These are phyloP conservation scores for Lonchura striata DNA, from an alignment of 2,113 vertebrate species.

Conservation along the genomic window DNA sequence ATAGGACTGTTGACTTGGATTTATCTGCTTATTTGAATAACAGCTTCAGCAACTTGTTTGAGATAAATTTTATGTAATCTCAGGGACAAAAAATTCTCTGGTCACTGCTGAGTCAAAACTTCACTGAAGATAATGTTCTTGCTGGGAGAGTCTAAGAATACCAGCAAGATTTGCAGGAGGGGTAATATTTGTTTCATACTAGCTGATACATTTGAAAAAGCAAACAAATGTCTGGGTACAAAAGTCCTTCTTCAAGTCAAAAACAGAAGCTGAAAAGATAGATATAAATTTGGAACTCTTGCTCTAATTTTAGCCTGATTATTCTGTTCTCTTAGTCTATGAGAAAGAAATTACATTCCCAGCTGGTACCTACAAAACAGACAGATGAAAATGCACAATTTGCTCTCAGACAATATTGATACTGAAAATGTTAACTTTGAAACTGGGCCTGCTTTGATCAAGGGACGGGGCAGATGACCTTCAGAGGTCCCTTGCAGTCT, in stretches of 20 bases:
- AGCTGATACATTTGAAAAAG: constrained; percentile 25
- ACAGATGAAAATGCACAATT: neutral
- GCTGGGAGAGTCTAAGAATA: constrained; percentile 12
- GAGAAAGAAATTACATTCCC: neutral
- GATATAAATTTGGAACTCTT: neutral
- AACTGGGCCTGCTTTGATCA: neutral
- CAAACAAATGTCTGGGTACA: constrained; percentile 7
- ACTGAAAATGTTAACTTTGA: neutral
- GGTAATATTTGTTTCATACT: constrained; percentile 22
- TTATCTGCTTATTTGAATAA: neutral
- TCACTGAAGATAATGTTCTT: constrained; percentile 35
- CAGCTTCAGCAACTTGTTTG: neutral
- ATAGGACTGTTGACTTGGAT: neutral
- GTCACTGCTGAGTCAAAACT: constrained; percentile 44
- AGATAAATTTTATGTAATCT: constrained; percentile 38
- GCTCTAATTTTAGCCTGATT: constrained; percentile 25
- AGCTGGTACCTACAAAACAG: neutral
- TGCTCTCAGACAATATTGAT: neutral
- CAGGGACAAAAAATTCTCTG: constrained; percentile 32
- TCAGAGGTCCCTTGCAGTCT: neutral
- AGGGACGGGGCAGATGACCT: neutral
- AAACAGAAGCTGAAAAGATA: constrained; percentile 43
- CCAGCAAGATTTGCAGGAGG: neutral
- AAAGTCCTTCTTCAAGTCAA: constrained; percentile 11
- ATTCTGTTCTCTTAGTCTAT: neutral